A percentile compares a stretch with the other conserved stretches of the same genome.
These are phyloP conservation scores for Enhydra lutris DNA, from an alignment of 2,113 vertebrate species.

Conservation along the genomic window DNA sequence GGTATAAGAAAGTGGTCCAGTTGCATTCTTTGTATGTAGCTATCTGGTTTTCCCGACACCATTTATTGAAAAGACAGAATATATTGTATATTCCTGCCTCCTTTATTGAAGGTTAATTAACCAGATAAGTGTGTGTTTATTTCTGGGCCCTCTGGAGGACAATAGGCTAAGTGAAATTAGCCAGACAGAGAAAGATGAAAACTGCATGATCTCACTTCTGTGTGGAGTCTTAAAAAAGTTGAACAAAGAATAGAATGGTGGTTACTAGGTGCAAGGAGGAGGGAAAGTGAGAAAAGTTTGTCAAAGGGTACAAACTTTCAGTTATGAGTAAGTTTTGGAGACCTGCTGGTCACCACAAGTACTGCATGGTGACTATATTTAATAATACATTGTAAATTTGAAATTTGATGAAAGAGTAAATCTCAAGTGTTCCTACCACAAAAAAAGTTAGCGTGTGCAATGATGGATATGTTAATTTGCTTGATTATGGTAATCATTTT, in stretches of 20 bases:
- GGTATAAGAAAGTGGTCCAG: background rate
- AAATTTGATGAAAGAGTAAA: background rate
- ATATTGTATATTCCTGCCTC: background rate
- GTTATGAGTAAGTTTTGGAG: background rate
- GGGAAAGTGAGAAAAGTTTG: background rate
- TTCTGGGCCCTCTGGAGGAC: background rate
- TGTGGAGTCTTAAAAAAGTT: background rate
- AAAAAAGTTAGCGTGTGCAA: background rate
- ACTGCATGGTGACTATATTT: background rate
- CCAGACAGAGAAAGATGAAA: background rate
- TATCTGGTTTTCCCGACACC: background rate
- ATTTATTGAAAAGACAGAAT: background rate
- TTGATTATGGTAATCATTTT: background rate
- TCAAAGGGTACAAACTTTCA: background rate
- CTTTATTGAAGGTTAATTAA: background rate
- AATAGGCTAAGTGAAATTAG: background rate
- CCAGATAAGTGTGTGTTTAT: background rate
- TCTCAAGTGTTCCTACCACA: background rate
- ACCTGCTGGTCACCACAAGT: background rate
- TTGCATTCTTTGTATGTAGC: background rate
- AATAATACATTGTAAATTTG: background rate
- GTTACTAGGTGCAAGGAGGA: background rate
- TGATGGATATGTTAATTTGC: background rate
- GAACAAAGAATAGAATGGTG: background rate
- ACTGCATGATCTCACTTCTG: background rate